These are phyloP conservation scores for Leptinotarsa peninsularis DNA, from an alignment of 2,888 invertebrate species.

Conservation along the genomic window DNA sequence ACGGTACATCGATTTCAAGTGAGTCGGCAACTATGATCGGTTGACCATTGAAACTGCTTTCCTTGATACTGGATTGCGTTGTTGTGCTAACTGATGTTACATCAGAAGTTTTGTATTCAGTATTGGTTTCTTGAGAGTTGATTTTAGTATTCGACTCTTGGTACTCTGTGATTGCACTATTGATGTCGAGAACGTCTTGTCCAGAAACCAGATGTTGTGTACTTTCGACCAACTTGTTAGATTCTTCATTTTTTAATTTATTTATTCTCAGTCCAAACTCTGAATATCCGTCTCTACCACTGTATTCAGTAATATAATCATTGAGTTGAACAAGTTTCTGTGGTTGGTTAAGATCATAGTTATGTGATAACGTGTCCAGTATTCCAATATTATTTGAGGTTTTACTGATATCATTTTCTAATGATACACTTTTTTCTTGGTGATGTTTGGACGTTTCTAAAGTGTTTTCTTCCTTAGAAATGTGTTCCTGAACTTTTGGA, in stretches of 20 bases:
- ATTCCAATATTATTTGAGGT: slow-evolving; percentile 2
- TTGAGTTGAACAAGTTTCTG: slow-evolving; percentile 24
- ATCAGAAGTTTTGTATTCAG: slow-evolving; percentile 32
- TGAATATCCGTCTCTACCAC: neutral
- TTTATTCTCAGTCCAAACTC: slow-evolving; percentile 62
- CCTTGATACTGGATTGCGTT: slow-evolving; percentile 41
- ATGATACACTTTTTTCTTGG: slow-evolving; percentile 2
- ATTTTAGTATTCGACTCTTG: slow-evolving; percentile 23
- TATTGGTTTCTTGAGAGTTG: slow-evolving; percentile 29
- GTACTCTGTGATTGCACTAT: slow-evolving; percentile 63
- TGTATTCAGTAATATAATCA: slow-evolving; percentile 8
- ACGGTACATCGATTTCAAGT: slow-evolving; percentile 52
- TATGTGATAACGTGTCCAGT: neutral
- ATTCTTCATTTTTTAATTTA: slow-evolving; percentile 55
- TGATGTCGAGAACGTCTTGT: slow-evolving; percentile 75
- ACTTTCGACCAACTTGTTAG: slow-evolving; percentile 69
- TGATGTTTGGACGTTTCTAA: slow-evolving; percentile 26
- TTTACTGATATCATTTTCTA: slow-evolving; percentile 13
- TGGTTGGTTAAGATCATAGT: neutral
- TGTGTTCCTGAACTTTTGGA: slow-evolving; percentile 17
- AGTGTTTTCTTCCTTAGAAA: neutral
- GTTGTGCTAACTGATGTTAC: slow-evolving; percentile 45
- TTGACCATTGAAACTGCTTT: slow-evolving; percentile 53
- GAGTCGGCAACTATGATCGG: slow-evolving; percentile 65
- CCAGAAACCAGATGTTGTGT: slow-evolving; percentile 74